These are phyloP conservation scores for Conger conger DNA, from an alignment of 2,113 vertebrate genomes.

Conservation along the genomic window DNA sequence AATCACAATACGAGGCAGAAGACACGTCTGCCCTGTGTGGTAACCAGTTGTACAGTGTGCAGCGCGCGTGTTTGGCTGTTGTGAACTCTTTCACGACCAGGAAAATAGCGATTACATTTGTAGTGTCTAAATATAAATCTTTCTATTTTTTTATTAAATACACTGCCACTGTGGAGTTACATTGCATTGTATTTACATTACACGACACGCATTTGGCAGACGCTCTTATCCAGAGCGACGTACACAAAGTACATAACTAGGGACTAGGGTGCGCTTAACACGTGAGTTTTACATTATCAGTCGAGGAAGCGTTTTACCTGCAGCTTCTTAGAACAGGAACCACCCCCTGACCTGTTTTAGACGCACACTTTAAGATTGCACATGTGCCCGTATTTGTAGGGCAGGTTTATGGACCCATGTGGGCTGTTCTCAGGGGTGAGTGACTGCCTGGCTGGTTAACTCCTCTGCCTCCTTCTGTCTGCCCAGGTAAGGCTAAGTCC, in stretches of 20 bases:
- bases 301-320: not conserved
- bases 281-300: not conserved
- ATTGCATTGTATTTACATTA: too few species aligned
- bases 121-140: too few species aligned
- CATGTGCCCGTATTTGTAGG: not conserved
- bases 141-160: not conserved
- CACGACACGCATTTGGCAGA: too few species aligned
- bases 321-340: not conserved
- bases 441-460: too few species aligned
- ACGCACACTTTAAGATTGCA: not conserved
- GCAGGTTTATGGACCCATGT: not conserved
- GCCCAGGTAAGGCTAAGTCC: constrained; percentile 83
- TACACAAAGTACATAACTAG: too few species aligned
- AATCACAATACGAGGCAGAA: not conserved
- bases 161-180: not conserved
- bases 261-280: too few species aligned
- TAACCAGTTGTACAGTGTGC: not conserved
- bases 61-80: not conserved
- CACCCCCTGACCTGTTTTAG: not conserved
- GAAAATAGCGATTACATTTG: not conserved
- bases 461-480: constrained; percentile 23
- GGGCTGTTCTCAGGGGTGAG: too few species aligned
- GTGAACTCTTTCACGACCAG: not conserved
- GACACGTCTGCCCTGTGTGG: not conserved
- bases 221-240: too few species aligned